A percentile compares a stretch with the other conserved stretches of the same genome.
Evolutionary conservation across 2,888 invertebrate species (phyloP).

Genomic region (Phanerotoma sp.): DNA sequence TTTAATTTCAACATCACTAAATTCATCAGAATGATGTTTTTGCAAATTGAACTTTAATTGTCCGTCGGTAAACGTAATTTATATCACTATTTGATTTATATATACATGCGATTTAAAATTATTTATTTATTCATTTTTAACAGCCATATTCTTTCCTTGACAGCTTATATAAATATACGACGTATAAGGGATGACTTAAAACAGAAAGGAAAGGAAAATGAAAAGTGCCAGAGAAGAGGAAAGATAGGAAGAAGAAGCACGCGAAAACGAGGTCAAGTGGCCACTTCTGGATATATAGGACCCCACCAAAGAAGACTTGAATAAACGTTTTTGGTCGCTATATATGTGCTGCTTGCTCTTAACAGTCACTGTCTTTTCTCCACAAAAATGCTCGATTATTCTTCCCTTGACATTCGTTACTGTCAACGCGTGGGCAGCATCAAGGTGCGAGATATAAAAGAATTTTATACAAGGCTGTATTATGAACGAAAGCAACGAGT

Average conservation of each 20-base stretch:
- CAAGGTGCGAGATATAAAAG: conserved; percentile 7
- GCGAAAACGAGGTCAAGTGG: conserved; percentile 35
- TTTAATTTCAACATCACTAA: too few species aligned
- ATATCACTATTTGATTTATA: too few species aligned
- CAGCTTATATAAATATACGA: background rate
- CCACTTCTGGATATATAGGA: conserved; percentile 28
- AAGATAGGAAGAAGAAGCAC: conserved; percentile 17
- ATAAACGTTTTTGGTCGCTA: conserved; percentile 28
- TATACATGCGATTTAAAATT: too few species aligned
- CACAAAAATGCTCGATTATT: conserved; percentile 27
- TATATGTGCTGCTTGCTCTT: conserved; percentile 12
- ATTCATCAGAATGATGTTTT: too few species aligned
- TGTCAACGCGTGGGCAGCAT: conserved; percentile 6
- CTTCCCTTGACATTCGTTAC: conserved; percentile 17
- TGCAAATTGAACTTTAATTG: too few species aligned
- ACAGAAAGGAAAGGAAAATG: conserved; percentile 8
- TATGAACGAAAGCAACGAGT: background rate
- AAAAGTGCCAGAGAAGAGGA: conserved; percentile 10
- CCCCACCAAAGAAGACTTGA: conserved; percentile 26
- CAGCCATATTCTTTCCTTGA: too few species aligned
- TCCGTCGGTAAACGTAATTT: too few species aligned
- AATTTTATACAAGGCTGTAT: background rate
- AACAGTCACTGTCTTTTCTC: conserved; percentile 7
- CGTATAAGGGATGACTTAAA: background rate
- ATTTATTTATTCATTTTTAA: too few species aligned